A percentile compares a stretch with the other conserved stretches of the same genome.
phyloP scores from a whole-genome alignment of 2,888 invertebrate species.

The Lithodes maja region DNA sequence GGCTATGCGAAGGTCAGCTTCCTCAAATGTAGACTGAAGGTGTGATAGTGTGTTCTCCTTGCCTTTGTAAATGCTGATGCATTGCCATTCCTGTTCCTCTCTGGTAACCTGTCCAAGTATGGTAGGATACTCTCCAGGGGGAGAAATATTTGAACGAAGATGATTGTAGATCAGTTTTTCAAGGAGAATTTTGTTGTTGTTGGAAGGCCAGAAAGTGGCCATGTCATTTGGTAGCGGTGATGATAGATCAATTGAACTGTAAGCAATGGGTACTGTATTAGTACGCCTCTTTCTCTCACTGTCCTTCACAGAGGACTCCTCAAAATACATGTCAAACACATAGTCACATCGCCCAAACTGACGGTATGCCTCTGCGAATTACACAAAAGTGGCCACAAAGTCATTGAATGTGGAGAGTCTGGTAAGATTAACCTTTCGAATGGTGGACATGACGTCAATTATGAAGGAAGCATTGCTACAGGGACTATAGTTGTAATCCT shows the following conservation, averaged over 20 bases:
- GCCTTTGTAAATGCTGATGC: too few species aligned
- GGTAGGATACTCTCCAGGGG: not conserved
- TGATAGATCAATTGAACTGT: not conserved
- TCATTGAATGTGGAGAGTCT: not conserved
- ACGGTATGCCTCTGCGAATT: not conserved
- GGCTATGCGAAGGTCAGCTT: constrained; percentile 21
- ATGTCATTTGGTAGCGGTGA: not conserved
- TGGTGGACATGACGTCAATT: not conserved
- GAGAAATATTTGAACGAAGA: not conserved
- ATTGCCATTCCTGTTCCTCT: too few species aligned
- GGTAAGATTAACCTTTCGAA: constrained; percentile 1
- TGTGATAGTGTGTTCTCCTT: not conserved
- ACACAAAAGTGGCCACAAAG: not conserved
- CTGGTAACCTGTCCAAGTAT: too few species aligned
- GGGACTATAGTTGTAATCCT: not conserved
- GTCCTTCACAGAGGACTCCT: too few species aligned
- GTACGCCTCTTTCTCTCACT: too few species aligned
- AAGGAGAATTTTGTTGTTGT: constrained; percentile 1
- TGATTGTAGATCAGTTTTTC: not conserved
- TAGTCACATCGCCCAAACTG: too few species aligned
- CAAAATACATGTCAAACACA: too few species aligned
- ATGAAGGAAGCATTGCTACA: too few species aligned
- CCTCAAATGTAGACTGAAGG: constrained; percentile 7
- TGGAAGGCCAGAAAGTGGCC: not conserved
- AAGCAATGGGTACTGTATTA: too few species aligned